phyloP scores from a whole-genome alignment of 2,113 vertebrate genomes.

The Ailurus styani region DNA sequence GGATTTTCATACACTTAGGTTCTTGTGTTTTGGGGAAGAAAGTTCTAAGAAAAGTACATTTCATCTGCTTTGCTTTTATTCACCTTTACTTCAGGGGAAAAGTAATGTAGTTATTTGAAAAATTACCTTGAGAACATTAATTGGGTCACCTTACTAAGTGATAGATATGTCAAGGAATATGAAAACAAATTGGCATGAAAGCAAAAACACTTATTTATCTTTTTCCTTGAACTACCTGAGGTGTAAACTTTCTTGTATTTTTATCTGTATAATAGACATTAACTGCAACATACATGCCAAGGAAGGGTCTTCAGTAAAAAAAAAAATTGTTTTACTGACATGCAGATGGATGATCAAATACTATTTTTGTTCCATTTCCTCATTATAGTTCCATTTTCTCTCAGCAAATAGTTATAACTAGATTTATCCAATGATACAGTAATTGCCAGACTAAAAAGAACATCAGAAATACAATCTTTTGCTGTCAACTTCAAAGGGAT shows the following conservation, averaged over 20 bases:
- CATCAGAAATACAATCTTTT: background rate
- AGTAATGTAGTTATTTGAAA: background rate
- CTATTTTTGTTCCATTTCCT: background rate
- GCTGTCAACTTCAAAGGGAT: background rate
- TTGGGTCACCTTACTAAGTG: background rate
- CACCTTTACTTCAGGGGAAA: background rate
- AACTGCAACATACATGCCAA: background rate
- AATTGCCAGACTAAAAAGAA: constrained; percentile 15
- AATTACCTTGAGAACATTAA: background rate
- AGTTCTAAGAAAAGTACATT: background rate
- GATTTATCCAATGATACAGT: background rate
- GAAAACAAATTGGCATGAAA: background rate
- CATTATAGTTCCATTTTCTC: background rate
- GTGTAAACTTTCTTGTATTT: background rate
- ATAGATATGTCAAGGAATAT: background rate
- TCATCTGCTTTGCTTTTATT: background rate
- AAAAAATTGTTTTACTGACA: background rate
- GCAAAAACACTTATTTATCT: background rate
- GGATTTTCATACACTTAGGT: background rate
- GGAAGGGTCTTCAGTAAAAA: background rate
- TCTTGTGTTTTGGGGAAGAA: background rate
- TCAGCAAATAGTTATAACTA: background rate
- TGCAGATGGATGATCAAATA: background rate
- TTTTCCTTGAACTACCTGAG: background rate
- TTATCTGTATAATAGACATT: background rate